Percentiles rank a stretch among this genome's conserved stretches.
phyloP scores from a whole-genome alignment of 2,888 invertebrate species.

The Julus scanicus region DNA sequence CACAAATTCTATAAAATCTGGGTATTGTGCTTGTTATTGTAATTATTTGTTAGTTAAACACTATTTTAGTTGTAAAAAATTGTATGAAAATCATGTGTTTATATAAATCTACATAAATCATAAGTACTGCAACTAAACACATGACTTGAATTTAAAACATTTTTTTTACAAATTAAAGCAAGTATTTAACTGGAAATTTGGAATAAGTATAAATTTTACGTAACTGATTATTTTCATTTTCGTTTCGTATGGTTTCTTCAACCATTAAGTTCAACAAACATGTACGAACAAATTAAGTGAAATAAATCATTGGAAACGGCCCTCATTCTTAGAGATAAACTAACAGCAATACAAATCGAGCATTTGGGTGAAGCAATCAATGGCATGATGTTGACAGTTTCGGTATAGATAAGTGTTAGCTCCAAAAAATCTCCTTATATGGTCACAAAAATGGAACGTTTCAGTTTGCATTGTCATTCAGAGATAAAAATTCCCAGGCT shows the following conservation, averaged over 20 bases:
- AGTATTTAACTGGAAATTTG: too few species aligned
- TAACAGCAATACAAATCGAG: neutral
- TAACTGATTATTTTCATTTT: neutral
- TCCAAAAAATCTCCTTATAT: conserved; percentile 23
- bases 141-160: too few species aligned
- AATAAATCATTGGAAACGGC: neutral
- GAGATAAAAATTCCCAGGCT: neutral
- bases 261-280: neutral
- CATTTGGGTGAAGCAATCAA: neutral
- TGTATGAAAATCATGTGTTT: too few species aligned
- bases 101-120: too few species aligned
- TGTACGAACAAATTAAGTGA: neutral
- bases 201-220: too few species aligned
- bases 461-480: neutral
- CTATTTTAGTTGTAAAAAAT: too few species aligned
- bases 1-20: too few species aligned
- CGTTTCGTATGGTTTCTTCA: neutral
- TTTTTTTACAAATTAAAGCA: too few species aligned
- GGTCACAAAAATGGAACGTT: conserved; percentile 26
- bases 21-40: too few species aligned
- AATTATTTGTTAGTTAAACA: too few species aligned
- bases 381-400: neutral
- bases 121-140: too few species aligned
- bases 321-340: conserved; percentile 16
- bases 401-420: neutral